Evolutionary conservation across 2,888 invertebrate species (phyloP).

Genomic region (Pandemis heparana): DNA sequence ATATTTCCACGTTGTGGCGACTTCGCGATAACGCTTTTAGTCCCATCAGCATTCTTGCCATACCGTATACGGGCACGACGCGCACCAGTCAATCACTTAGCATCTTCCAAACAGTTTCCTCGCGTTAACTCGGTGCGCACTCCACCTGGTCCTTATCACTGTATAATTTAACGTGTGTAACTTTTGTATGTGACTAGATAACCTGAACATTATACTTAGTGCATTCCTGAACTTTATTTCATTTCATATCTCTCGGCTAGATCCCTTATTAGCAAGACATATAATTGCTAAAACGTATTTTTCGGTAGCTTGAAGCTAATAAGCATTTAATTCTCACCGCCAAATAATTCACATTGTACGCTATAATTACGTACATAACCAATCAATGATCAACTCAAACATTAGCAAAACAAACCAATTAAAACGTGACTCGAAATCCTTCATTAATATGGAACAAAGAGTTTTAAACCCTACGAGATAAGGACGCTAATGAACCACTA

Average conservation of each 20-base stretch:
- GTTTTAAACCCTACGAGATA: slow-evolving; percentile 4
- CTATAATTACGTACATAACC: not conserved
- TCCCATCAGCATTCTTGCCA: no score
- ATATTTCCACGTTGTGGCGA: no score
- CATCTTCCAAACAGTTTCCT: no score
- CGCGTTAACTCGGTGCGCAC: no score
- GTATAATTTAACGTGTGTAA: no score
- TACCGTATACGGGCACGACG: no score
- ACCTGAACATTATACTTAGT: no score
- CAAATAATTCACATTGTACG: not conserved
- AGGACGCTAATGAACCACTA: slow-evolving; percentile 24
- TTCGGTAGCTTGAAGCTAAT: not conserved
- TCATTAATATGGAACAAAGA: slow-evolving; percentile 24
- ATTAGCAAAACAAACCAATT: slow-evolving; percentile 27
- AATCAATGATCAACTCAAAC: slow-evolving; percentile 2
- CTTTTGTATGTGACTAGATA: no score
- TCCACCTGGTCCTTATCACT: no score
- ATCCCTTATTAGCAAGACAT: not conserved
- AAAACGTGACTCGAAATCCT: not conserved
- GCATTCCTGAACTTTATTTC: no score
- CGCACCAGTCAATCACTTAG: no score
- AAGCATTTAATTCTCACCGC: not conserved
- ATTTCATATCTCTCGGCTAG: not conserved
- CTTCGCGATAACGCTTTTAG: no score
- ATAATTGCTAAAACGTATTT: not conserved